Percentiles rank a stretch among this genome's conserved stretches.
Conservation (phyloP, 2,797 vertebrate genomes). For the Sebastiscus albofasciatus region DNA sequence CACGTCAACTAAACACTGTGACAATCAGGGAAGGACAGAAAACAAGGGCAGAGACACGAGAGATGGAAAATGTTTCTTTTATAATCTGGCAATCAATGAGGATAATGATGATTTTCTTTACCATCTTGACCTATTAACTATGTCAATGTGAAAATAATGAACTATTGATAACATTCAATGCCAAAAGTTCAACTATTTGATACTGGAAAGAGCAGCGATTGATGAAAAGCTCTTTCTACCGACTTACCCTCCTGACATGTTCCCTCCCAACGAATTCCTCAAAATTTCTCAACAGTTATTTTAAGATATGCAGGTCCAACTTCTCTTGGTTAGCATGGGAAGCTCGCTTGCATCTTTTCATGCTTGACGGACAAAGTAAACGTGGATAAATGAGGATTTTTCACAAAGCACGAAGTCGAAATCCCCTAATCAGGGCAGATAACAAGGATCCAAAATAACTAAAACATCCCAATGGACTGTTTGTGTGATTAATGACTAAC, state of each 20-base stretch:
- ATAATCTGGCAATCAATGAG: background rate
- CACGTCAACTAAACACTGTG: background rate
- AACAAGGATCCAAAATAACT: constrained; percentile 18
- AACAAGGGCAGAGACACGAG: background rate
- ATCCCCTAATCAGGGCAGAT: background rate
- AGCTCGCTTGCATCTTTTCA: background rate
- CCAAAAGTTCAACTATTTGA: constrained; percentile 6
- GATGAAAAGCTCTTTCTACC: background rate
- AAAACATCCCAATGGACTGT: background rate
- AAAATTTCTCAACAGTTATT: background rate
- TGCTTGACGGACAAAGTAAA: background rate
- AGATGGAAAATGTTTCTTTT: background rate
- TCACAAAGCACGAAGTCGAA: background rate
- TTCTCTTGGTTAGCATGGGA: background rate
- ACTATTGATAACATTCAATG: background rate
- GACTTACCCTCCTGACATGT: background rate
- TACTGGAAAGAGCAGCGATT: background rate
- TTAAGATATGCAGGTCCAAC: background rate
- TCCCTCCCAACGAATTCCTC: constrained; percentile 17
- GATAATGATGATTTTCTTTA: background rate
- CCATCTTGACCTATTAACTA: background rate
- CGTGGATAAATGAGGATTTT: background rate
- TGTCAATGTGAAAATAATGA: background rate
- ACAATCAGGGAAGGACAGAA: background rate
- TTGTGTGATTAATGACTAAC: background rate